These are phyloP conservation scores for Oryzias woworae DNA, from an alignment of 2,113 vertebrate genomes.

Conservation along the genomic window DNA sequence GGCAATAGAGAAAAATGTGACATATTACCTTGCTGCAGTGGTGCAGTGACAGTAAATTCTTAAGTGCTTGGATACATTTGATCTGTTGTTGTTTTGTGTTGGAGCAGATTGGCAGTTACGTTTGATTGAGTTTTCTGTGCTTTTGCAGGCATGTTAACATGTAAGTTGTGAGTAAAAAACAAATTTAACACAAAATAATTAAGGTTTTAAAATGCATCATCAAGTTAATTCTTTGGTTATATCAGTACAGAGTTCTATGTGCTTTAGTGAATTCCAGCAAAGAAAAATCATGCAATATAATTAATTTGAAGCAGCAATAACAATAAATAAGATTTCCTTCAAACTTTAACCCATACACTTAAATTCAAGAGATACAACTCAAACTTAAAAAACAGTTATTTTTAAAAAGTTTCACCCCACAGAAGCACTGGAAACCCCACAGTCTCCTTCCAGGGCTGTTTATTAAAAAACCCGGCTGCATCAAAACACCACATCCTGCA, in stretches of 20 bases:
- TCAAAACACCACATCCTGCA: slow-evolving; percentile 8
- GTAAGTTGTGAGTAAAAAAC: slow-evolving; percentile 29
- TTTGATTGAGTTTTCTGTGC: slow-evolving; percentile 38
- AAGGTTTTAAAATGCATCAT: not conserved
- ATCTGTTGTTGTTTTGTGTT: slow-evolving; percentile 44
- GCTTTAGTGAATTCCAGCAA: too few relatives aligned
- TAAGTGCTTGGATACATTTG: slow-evolving; percentile 39
- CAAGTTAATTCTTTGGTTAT: not conserved
- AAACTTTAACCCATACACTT: not conserved
- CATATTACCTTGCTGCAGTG: not conserved
- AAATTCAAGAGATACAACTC: not conserved
- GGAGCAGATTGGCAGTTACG: slow-evolving; percentile 35
- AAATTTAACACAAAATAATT: slow-evolving; percentile 13
- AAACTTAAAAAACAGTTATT: not conserved
- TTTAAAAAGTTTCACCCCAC: slow-evolving; percentile 1
- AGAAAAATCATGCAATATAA: too few relatives aligned
- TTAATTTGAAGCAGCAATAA: not conserved
- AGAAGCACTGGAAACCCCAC: not conserved
- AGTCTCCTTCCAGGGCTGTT: slow-evolving; percentile 1
- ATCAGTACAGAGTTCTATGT: too few relatives aligned
- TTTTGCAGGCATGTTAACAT: slow-evolving; percentile 27
- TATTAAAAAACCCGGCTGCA: slow-evolving; percentile 15
- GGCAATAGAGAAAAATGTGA: slow-evolving; percentile 7
- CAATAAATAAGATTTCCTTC: not conserved
- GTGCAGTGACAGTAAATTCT: not conserved